These are phyloP conservation scores for Tachystola acroxantha DNA, from an alignment of 2,888 invertebrate genomes.

Conservation along the genomic window DNA sequence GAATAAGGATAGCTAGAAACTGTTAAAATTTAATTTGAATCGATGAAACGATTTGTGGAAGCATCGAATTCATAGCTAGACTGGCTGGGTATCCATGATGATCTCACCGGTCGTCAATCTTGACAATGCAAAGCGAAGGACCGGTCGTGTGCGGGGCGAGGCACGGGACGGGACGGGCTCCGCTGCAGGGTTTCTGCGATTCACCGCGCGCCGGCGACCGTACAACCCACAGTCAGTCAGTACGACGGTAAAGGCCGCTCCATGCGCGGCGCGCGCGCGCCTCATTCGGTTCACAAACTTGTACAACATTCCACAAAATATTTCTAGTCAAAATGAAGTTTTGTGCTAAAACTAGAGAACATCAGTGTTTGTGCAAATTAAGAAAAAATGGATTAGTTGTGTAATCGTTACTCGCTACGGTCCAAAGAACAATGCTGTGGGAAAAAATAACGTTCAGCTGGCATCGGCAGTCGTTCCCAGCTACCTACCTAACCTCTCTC, in stretches of 20 bases:
- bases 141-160: conserved; percentile 50
- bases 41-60: conserved; percentile 26
- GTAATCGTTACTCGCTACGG: conserved; percentile 61
- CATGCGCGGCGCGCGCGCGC: conserved; percentile 70
- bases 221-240: conserved; percentile 46
- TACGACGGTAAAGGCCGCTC: conserved; percentile 58
- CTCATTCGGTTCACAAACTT: conserved; percentile 29
- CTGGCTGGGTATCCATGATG: conserved; percentile 55
- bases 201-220: conserved; percentile 49
- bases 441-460: conserved; percentile 80
- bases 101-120: conserved; percentile 74
- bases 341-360: conserved; percentile 26
- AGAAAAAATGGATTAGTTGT: conserved; percentile 43
- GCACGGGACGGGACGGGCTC: conserved; percentile 45
- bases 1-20: no score
- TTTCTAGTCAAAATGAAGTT: conserved; percentile 58
- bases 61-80: conserved; percentile 49
- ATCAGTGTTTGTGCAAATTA: conserved; percentile 41
- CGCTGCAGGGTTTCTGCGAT: conserved; percentile 65
- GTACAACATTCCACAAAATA: conserved; percentile 47
- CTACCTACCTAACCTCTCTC: conserved; percentile 71
- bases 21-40: no score
- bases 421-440: conserved; percentile 78
- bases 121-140: conserved; percentile 66
- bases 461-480: conserved; percentile 76